Percentiles rank a stretch among this genome's conserved stretches.
Conservation (phyloP, 2,888 invertebrate species). For the Augochlorella aurata region DNA sequence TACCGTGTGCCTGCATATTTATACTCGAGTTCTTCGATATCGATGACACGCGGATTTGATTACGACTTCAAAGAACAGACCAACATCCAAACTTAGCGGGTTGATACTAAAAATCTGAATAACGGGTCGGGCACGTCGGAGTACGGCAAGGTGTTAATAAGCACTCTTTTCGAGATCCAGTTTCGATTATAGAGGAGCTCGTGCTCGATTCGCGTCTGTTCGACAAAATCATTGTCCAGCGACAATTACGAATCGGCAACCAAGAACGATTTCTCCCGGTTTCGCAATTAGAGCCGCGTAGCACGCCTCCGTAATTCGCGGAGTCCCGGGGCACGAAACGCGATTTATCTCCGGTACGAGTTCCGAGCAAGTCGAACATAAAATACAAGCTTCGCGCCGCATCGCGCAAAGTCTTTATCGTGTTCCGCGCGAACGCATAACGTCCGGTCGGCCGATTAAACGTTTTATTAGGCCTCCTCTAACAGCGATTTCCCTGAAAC, state of each 20-base stretch:
- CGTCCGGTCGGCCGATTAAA: constrained; percentile 1
- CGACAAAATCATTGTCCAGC: not conserved
- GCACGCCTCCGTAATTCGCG: constrained; percentile 3
- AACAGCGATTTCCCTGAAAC: not conserved
- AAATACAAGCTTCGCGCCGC: not conserved
- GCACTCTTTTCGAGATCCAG: not conserved
- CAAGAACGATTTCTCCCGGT: not conserved
- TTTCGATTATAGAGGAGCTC: not conserved
- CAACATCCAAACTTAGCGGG: too few species aligned
- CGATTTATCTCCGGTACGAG: constrained; percentile 7
- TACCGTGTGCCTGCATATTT: too few species aligned
- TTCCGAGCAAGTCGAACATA: not conserved
- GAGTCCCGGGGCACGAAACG: not conserved
- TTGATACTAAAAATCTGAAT: too few species aligned
- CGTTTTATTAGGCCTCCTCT: not conserved
- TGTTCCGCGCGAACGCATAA: constrained; percentile 11
- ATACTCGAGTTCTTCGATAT: too few species aligned
- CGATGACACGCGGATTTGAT: too few species aligned
- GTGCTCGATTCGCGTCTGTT: not conserved
- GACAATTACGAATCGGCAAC: not conserved
- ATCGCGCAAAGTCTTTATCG: not conserved
- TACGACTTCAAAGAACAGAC: too few species aligned
- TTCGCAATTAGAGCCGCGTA: not conserved
- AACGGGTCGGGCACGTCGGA: too few species aligned
- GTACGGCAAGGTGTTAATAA: too few species aligned